phyloP scores from a whole-genome alignment of 2,888 invertebrate species.

The Gortyna flavago region DNA sequence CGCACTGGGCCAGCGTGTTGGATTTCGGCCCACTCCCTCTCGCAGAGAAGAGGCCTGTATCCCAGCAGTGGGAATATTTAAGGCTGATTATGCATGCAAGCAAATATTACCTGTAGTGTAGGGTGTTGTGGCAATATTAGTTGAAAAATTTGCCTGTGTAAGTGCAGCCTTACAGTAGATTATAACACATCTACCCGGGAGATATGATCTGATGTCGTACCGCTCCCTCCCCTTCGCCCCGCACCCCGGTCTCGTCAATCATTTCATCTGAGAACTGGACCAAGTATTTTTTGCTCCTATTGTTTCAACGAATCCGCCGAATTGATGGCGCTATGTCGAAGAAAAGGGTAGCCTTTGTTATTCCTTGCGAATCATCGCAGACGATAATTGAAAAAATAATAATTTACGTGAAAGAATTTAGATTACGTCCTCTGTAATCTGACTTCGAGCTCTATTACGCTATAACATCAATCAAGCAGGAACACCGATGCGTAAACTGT shows the following conservation, averaged over 20 bases:
- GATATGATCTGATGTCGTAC: conserved; percentile 63
- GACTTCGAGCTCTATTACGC: not conserved
- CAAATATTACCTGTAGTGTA: not conserved
- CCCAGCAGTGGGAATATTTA: not conserved
- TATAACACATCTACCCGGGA: conserved; percentile 47
- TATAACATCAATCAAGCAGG: not conserved
- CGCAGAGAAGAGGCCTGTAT: not conserved
- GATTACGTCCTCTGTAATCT: not conserved
- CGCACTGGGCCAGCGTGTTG: not conserved
- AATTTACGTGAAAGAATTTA: not conserved
- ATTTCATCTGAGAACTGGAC: conserved; percentile 74
- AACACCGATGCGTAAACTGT: not conserved
- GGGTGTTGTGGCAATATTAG: not conserved
- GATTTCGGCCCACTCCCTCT: no score
- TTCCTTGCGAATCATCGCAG: conserved; percentile 63
- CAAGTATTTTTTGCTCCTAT: conserved; percentile 70
- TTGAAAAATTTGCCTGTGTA: not conserved
- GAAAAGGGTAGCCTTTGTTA: conserved; percentile 73
- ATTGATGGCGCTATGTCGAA: conserved; percentile 78
- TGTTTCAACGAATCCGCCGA: conserved; percentile 73
- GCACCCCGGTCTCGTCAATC: conserved; percentile 78
- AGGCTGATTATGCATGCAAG: not conserved
- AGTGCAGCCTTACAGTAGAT: not conserved
- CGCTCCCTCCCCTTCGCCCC: conserved; percentile 29
- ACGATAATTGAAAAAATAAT: conserved; percentile 25